phyloP scores from a whole-genome alignment of 2,113 vertebrate genomes.

The Python bivittatus region DNA sequence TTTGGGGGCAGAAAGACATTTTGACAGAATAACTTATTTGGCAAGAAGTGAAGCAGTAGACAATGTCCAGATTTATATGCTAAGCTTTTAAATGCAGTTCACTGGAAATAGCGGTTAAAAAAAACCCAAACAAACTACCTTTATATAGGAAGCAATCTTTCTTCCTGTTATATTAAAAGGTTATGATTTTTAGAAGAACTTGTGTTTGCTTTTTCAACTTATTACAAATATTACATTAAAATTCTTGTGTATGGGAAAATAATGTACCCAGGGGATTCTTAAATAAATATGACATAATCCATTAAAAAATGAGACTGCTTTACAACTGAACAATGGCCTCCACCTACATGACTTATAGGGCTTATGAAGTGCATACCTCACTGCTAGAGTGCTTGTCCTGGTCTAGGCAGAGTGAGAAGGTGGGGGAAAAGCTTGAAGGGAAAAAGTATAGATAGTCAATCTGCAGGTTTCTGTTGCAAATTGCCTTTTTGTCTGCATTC shows the following conservation, averaged over 20 bases:
- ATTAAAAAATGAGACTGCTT: neutral
- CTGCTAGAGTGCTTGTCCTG: neutral
- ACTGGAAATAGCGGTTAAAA: slow-evolving; percentile 65
- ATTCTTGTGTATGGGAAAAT: neutral
- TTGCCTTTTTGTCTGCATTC: slow-evolving; percentile 82
- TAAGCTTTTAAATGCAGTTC: slow-evolving; percentile 28
- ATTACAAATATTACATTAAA: slow-evolving; percentile 37
- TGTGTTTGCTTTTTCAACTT: slow-evolving; percentile 43
- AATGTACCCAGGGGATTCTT: neutral
- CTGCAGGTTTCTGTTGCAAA: slow-evolving; percentile 72
- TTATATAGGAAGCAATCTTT: slow-evolving; percentile 78
- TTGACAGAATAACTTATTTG: neutral
- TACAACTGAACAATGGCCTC: neutral
- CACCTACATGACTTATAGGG: neutral
- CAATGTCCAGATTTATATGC: neutral
- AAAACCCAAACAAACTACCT: slow-evolving; percentile 60
- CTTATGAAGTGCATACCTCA: slow-evolving; percentile 13
- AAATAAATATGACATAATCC: neutral
- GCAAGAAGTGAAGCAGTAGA: neutral
- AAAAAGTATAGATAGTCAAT: slow-evolving; percentile 60
- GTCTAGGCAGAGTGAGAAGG: slow-evolving; percentile 43
- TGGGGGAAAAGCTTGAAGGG: slow-evolving; percentile 77
- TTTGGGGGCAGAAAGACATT: slow-evolving; percentile 9
- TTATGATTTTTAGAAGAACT: slow-evolving; percentile 54
- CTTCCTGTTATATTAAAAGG: slow-evolving; percentile 80